Percentiles rank a stretch among this genome's conserved stretches.
These are phyloP conservation scores for Trypoxylon attenuatum DNA, from an alignment of 2,888 invertebrate genomes.

Conservation along the genomic window DNA sequence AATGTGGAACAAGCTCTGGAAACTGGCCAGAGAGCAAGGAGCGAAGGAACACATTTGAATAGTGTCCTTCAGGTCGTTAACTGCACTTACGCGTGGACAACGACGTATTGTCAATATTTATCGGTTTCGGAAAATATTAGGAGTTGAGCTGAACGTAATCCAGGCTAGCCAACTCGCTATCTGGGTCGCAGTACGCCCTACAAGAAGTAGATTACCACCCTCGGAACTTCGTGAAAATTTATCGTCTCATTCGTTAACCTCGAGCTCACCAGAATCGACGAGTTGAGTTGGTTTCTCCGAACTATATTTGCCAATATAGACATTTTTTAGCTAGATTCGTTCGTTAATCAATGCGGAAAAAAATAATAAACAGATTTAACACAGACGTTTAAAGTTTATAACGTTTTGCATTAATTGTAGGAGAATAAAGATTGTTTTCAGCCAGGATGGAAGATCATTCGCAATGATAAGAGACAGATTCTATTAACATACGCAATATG, in stretches of 20 bases:
- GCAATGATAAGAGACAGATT: too few relatives aligned
- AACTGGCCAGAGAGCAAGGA: constrained; percentile 38
- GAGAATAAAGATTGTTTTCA: too few relatives aligned
- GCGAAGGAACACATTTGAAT: constrained; percentile 31
- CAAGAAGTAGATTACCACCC: neutral
- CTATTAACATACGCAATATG: constrained; percentile 9
- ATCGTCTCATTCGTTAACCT: neutral
- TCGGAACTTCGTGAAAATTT: neutral
- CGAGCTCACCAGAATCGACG: too few relatives aligned
- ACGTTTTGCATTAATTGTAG: too few relatives aligned
- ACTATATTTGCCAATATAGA: too few relatives aligned
- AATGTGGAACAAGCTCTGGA: constrained; percentile 32
- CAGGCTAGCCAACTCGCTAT: neutral
- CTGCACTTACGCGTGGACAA: constrained; percentile 31
- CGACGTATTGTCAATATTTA: constrained; percentile 39
- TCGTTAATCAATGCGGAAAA: too few relatives aligned
- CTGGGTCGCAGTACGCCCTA: neutral
- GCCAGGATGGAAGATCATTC: too few relatives aligned
- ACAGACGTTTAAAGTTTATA: too few relatives aligned
- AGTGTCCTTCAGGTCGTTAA: constrained; percentile 21
- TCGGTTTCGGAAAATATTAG: constrained; percentile 23
- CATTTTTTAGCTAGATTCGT: too few relatives aligned
- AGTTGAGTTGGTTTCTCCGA: too few relatives aligned
- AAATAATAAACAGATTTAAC: too few relatives aligned
- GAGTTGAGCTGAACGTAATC: constrained; percentile 17